Percentiles rank a stretch among this genome's conserved stretches.
These are phyloP conservation scores for Rhizomys pruinosus DNA, from an alignment of 2,113 vertebrate species.

Conservation along the genomic window DNA sequence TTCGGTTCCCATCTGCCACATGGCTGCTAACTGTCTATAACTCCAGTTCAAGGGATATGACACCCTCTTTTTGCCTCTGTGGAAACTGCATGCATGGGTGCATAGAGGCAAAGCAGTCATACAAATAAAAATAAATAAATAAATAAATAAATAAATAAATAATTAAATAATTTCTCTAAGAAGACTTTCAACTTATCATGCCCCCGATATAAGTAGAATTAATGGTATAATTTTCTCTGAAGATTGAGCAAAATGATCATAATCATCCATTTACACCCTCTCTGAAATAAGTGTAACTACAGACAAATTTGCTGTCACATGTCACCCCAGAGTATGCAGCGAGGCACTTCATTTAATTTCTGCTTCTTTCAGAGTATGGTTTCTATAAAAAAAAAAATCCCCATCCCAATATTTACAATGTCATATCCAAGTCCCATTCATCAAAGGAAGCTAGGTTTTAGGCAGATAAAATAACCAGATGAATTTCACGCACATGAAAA, in stretches of 20 bases:
- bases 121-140: not conserved
- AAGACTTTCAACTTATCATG: not conserved
- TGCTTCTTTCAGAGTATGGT: not conserved
- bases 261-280: not conserved
- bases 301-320: not conserved
- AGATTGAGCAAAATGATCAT: not conserved
- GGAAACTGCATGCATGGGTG: no score
- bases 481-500: not conserved
- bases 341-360: rapidly evolving
- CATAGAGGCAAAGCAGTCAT: no score
- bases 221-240: not conserved
- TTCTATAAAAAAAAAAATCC: not conserved
- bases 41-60: no score
- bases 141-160: not conserved
- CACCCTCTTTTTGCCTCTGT: no score
- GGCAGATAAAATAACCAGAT: not conserved
- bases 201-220: not conserved
- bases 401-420: not conserved
- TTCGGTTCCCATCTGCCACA: no score
- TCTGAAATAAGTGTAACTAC: not conserved
- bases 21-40: not conserved
- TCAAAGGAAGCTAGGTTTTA: not conserved
- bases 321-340: not conserved
- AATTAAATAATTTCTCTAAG: not conserved
- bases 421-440: not conserved